phyloP scores from a whole-genome alignment of 2,888 invertebrate species.

The Watsonalla binaria region DNA sequence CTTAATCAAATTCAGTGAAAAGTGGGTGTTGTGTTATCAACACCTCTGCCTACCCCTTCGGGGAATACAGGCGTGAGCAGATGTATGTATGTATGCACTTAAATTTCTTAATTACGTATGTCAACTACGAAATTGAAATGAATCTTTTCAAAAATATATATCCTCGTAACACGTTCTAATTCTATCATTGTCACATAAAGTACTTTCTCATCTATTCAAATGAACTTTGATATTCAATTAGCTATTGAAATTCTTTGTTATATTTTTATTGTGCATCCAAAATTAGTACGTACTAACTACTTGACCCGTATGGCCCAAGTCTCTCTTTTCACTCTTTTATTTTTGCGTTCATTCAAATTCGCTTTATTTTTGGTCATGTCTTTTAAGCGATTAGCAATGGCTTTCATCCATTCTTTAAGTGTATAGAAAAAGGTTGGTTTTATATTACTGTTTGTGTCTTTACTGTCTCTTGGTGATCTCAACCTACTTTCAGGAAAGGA shows the following conservation, averaged over 20 bases:
- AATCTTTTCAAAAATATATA: too few relatives aligned
- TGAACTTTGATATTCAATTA: too few relatives aligned
- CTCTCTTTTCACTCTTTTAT: slow-evolving; percentile 53
- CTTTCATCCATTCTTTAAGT: slow-evolving; percentile 47
- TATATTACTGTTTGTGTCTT: slow-evolving; percentile 14
- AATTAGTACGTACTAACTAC: slow-evolving; percentile 17
- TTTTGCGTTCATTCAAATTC: slow-evolving; percentile 32
- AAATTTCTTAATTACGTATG: too few relatives aligned
- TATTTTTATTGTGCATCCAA: neutral
- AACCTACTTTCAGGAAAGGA: slow-evolving; percentile 53
- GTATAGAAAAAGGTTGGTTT: slow-evolving; percentile 38
- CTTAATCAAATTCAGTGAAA: too few relatives aligned
- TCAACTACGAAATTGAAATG: too few relatives aligned
- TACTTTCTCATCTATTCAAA: too few relatives aligned
- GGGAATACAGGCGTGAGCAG: too few relatives aligned
- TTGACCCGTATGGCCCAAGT: slow-evolving; percentile 46
- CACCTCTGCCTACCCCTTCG: too few relatives aligned
- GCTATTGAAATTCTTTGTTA: neutral
- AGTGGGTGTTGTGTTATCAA: too few relatives aligned
- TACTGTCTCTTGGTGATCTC: slow-evolving; percentile 27
- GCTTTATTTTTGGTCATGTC: slow-evolving; percentile 17
- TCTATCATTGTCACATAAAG: too few relatives aligned
- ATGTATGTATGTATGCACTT: too few relatives aligned
- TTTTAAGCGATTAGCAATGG: slow-evolving; percentile 32
- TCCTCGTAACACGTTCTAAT: too few relatives aligned